These are phyloP conservation scores for Centroberyx gerrardi DNA, from an alignment of 2,797 vertebrate genomes.

Conservation along the genomic window DNA sequence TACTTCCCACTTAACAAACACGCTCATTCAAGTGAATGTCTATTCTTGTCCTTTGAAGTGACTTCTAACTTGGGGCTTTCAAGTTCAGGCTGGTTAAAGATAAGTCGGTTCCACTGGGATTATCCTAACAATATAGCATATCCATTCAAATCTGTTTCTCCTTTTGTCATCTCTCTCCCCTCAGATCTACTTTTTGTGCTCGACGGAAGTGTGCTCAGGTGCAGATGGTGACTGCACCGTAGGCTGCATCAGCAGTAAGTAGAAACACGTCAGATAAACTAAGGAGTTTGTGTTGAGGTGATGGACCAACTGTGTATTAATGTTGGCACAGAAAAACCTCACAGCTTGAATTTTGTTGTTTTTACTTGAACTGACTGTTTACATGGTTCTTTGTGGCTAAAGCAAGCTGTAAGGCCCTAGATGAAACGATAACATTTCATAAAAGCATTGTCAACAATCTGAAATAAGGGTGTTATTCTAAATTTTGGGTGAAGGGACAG, in stretches of 20 bases:
- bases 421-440: no score
- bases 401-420: no score
- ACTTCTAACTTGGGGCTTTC: background rate
- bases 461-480: no score
- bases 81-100: background rate
- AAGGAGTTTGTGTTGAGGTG: background rate
- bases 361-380: background rate
- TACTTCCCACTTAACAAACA: conserved; percentile 29
- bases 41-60: background rate
- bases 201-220: conserved; percentile 64
- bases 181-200: conserved; percentile 74
- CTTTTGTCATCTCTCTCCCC: background rate
- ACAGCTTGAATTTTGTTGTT: no score
- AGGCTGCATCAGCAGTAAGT: conserved; percentile 60
- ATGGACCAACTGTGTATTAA: no score
- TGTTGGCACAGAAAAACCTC: no score
- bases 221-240: conserved; percentile 50
- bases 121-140: background rate
- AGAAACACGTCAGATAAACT: background rate
- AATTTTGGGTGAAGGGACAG: no score
- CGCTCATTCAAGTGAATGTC: background rate
- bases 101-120: background rate
- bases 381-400: background rate
- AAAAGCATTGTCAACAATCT: no score
- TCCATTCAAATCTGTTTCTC: background rate